A percentile compares a stretch with the other conserved stretches of the same genome.
These are phyloP conservation scores for Patiria miniata DNA, from an alignment of 35 echinoderm and acorn worm genomes.

Conservation along the genomic window DNA sequence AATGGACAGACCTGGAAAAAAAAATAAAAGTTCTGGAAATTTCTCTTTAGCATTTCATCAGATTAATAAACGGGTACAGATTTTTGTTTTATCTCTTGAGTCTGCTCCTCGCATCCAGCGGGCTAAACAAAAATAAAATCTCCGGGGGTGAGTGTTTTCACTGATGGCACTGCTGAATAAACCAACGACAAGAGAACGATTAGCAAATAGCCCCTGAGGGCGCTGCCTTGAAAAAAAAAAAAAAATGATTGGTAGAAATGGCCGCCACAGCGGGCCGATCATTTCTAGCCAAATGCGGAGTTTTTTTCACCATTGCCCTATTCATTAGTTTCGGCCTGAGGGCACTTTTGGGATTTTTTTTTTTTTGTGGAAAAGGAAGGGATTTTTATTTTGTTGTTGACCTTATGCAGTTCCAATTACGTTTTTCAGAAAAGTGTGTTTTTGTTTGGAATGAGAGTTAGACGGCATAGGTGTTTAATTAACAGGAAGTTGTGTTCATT, in stretches of 20 bases:
- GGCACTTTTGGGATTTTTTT: neutral
- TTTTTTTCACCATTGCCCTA: slow-evolving; percentile 9
- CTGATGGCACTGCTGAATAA: slow-evolving; percentile 13
- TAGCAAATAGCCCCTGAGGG: neutral
- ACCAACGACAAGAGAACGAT: slow-evolving; percentile 5
- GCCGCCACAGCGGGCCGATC: neutral
- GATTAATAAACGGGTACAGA: too few species aligned
- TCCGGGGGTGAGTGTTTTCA: neutral
- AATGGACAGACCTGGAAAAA: too few species aligned
- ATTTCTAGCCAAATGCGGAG: neutral
- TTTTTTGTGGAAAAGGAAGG: neutral
- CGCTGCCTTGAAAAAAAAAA: neutral
- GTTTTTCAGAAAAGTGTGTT: neutral
- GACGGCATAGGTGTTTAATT: too few species aligned
- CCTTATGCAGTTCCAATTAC: slow-evolving; percentile 7
- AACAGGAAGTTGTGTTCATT: too few species aligned
- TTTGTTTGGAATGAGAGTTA: neutral
- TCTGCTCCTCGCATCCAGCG: too few species aligned
- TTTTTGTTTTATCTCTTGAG: too few species aligned
- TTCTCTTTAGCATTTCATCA: too few species aligned
- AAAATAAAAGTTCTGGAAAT: too few species aligned
- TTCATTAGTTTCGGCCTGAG: neutral
- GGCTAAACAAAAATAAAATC: neutral
- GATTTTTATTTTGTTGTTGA: slow-evolving; percentile 4
- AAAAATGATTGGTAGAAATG: neutral